Evolutionary conservation across 1,140 invertebrate species (phyloP).

Genomic region (Drosophila biarmipes): DNA sequence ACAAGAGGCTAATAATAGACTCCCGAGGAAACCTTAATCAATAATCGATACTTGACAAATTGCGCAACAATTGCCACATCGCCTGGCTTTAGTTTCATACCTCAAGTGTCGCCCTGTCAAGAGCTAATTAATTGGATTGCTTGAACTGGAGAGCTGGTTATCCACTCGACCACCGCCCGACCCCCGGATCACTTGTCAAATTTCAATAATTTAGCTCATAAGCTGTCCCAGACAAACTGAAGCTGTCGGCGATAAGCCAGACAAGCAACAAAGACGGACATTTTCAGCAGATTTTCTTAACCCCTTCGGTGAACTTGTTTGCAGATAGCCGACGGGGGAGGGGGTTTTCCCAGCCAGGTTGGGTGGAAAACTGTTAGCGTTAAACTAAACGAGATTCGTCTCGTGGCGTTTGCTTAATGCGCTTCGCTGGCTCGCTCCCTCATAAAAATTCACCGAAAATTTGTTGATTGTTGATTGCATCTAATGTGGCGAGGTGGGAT

Average conservation of each 20-base stretch:
- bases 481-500: constrained; percentile 55
- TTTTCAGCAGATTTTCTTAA: constrained; percentile 38
- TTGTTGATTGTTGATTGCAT: constrained; percentile 26
- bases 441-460: constrained; percentile 45
- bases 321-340: constrained; percentile 9
- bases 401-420: constrained; percentile 66
- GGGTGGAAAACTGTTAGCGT: constrained; percentile 64
- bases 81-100: constrained; percentile 62
- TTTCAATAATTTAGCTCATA: constrained; percentile 65
- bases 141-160: constrained; percentile 44
- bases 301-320: constrained; percentile 20
- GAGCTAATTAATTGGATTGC: constrained; percentile 69
- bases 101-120: constrained; percentile 47
- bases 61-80: constrained; percentile 47
- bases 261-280: constrained; percentile 48
- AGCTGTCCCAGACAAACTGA: constrained; percentile 56
- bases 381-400: constrained; percentile 79
- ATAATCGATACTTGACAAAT: constrained; percentile 76
- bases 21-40: constrained; percentile 54
- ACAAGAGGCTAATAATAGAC: constrained; percentile 57
- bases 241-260: constrained; percentile 64
- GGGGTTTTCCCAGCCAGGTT: not conserved
- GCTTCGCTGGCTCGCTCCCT: constrained; percentile 58
- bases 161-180: not conserved
- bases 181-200: constrained; percentile 48